Evolutionary conservation across 1,140 invertebrate genomes (phyloP).

Genomic region (Drosophila nigromelanica): DNA sequence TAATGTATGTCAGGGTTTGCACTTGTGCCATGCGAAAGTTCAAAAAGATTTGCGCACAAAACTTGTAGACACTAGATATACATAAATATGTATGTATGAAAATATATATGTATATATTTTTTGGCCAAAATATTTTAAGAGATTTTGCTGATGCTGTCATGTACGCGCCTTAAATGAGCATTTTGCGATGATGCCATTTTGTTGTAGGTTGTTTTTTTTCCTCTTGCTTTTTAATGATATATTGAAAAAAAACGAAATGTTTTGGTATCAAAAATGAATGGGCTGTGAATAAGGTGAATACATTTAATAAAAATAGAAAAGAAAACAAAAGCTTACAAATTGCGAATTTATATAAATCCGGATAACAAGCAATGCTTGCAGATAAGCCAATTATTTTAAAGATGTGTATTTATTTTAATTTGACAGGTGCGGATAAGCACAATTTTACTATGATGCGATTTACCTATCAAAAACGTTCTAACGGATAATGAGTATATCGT

Average conservation of each 20-base stretch:
- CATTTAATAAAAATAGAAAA: slow-evolving; percentile 26
- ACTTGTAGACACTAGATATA: slow-evolving; percentile 30
- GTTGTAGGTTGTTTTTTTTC: slow-evolving; percentile 45
- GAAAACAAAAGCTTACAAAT: slow-evolving; percentile 11
- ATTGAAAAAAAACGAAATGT: slow-evolving; percentile 11
- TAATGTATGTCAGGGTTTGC: slow-evolving; percentile 79
- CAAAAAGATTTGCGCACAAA: slow-evolving; percentile 75
- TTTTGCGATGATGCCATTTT: slow-evolving; percentile 69
- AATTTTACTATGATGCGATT: not conserved
- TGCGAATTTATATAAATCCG: slow-evolving; percentile 37
- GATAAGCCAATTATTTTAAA: not conserved
- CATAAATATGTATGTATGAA: not conserved
- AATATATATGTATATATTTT: slow-evolving; percentile 18
- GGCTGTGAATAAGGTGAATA: slow-evolving; percentile 49
- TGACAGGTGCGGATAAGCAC: slow-evolving; percentile 19
- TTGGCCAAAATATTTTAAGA: slow-evolving; percentile 68
- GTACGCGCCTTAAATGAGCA: slow-evolving; percentile 78
- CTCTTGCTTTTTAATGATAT: slow-evolving; percentile 42
- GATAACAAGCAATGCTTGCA: slow-evolving; percentile 22
- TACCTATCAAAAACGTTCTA: not conserved
- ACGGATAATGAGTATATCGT: not conserved
- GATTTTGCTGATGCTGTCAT: slow-evolving; percentile 68
- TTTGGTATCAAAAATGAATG: slow-evolving; percentile 37
- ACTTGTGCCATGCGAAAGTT: slow-evolving; percentile 76
- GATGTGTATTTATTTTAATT: not conserved